Evolutionary conservation across 1,140 invertebrate species (phyloP).

Genomic region (Andrena cerasifolii): DNA sequence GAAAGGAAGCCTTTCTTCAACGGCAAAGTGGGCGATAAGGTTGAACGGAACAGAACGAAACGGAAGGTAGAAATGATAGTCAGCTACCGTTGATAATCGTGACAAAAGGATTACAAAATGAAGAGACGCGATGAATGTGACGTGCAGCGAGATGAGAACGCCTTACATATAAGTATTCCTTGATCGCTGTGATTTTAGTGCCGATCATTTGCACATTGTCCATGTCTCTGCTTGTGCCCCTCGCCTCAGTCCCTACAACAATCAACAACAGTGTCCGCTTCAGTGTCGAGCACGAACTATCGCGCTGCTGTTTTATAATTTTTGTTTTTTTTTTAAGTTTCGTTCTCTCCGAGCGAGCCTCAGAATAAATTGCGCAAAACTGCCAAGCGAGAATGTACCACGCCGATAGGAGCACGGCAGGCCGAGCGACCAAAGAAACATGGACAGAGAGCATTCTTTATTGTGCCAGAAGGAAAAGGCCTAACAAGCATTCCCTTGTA

Average conservation of each 20-base stretch:
- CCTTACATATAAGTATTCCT: slow-evolving; percentile 83
- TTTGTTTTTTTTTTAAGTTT: slow-evolving; percentile 22
- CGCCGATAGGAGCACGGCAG: slow-evolving; percentile 71
- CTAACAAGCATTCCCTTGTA: not conserved
- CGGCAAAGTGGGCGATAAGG: not conserved
- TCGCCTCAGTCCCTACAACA: slow-evolving; percentile 81
- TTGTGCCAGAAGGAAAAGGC: not conserved
- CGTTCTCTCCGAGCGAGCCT: slow-evolving; percentile 41
- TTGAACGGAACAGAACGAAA: slow-evolving; percentile 3
- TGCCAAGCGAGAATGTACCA: slow-evolving; percentile 62
- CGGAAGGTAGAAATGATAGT: slow-evolving; percentile 11
- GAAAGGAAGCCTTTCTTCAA: not conserved
- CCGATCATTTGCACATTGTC: slow-evolving; percentile 83
- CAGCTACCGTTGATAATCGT: not conserved
- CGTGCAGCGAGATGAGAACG: slow-evolving; percentile 64
- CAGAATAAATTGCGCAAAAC: slow-evolving; percentile 50
- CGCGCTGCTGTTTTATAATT: slow-evolving; percentile 41
- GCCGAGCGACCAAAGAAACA: slow-evolving; percentile 78
- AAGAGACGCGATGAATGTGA: slow-evolving; percentile 48
- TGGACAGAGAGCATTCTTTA: slow-evolving; percentile 67
- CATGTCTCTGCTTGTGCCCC: slow-evolving; percentile 80
- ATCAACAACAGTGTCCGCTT: slow-evolving; percentile 79
- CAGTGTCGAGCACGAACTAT: slow-evolving; percentile 68
- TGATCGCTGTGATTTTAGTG: slow-evolving; percentile 82
- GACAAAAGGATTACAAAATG: slow-evolving; percentile 2